These are phyloP conservation scores for Caenorhabditis drosophilae DNA, from an alignment of 2,888 invertebrate species.

Conservation along the genomic window DNA sequence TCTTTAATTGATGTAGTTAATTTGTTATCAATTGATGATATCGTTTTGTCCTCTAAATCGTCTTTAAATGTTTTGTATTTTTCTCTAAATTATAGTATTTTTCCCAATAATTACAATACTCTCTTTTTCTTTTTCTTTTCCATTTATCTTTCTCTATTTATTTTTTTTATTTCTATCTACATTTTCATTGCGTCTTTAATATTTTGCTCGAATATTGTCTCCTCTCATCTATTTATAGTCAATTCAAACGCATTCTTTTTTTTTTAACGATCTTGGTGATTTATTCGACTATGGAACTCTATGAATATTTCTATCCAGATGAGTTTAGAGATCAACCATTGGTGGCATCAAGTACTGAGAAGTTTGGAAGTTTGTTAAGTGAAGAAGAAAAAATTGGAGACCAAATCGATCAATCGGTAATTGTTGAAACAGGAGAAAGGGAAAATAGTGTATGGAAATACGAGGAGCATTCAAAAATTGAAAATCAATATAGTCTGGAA, in stretches of 20 bases:
- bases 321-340: conserved; percentile 15
- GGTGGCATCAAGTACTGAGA: too few species aligned
- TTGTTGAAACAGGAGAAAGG: neutral
- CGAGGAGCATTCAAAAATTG: neutral
- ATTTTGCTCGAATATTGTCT: conserved; percentile 1
- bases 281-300: conserved; percentile 25
- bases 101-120: too few species aligned
- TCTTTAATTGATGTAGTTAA: too few species aligned
- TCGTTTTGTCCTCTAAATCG: neutral
- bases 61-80: too few species aligned
- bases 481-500: neutral
- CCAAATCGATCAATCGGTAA: too few species aligned
- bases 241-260: neutral
- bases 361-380: too few species aligned
- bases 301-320: conserved; percentile 34
- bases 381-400: too few species aligned
- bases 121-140: neutral
- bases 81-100: too few species aligned
- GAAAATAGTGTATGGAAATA: neutral
- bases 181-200: neutral
- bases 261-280: conserved; percentile 23
- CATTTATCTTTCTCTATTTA: conserved; percentile 1
- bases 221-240: neutral
- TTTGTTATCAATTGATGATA: too few species aligned
- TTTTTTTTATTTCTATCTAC: too few species aligned